Conservation (phyloP, 2,797 vertebrate genomes). For the Clarias fuscus region DNA sequence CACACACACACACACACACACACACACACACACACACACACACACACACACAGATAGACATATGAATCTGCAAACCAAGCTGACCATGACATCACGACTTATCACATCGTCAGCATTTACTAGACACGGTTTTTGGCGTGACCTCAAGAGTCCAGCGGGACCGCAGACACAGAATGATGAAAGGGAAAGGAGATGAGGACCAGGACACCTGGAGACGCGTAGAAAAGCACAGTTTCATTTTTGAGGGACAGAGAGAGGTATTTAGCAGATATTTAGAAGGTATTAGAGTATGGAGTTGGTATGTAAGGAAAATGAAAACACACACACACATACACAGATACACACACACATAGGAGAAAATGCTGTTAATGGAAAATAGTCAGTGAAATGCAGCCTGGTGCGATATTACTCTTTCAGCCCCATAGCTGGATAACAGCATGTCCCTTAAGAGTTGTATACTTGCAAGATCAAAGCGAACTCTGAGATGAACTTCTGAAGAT, state of each 20-base stretch:
- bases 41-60: not conserved
- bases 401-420: not conserved
- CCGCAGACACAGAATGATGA: not conserved
- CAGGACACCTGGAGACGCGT: slow-evolving; percentile 54
- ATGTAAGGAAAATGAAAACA: not conserved
- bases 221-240: slow-evolving; percentile 17
- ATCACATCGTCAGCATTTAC: not conserved
- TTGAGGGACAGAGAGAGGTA: slow-evolving; percentile 11
- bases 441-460: not conserved
- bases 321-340: not conserved
- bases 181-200: slow-evolving; percentile 37
- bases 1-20: not conserved
- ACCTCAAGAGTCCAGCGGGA: not conserved
- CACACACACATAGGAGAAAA: not conserved
- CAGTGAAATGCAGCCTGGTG: not conserved
- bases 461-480: not conserved
- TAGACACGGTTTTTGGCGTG: slow-evolving; percentile 20
- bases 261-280: not conserved
- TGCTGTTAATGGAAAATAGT: not conserved
- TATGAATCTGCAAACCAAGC: not conserved
- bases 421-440: not conserved
- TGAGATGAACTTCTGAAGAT: not conserved
- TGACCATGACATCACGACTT: not conserved
- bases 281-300: not conserved
- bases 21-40: not conserved